Percentiles rank a stretch among this genome's conserved stretches.
Conservation (phyloP, 2,113 vertebrate species). For the Colinus virginianus region DNA sequence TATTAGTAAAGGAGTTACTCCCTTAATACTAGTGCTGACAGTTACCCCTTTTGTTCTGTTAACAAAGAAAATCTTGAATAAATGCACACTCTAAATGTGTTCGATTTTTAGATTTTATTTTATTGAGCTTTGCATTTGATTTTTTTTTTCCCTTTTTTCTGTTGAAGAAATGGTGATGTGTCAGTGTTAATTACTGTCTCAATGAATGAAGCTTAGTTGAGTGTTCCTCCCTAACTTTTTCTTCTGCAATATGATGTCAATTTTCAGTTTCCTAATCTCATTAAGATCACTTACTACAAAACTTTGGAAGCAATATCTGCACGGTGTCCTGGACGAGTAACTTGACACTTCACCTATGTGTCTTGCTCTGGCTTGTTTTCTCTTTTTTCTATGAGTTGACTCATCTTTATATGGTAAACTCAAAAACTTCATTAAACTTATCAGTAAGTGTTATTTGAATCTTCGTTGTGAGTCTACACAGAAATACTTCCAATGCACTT, state of each 20-base stretch:
- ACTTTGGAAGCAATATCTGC: neutral
- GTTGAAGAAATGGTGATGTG: neutral
- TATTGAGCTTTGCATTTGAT: neutral
- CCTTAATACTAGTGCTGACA: neutral
- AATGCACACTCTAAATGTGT: neutral
- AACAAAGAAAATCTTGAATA: neutral
- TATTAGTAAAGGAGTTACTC: neutral
- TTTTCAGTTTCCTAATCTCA: neutral
- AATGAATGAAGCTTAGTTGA: neutral
- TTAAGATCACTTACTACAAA: neutral
- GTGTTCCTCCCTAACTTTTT: neutral
- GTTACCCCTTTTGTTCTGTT: neutral
- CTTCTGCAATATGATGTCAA: neutral
- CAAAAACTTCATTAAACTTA: neutral
- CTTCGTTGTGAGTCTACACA: neutral
- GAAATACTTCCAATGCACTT: neutral
- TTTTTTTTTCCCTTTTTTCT: neutral
- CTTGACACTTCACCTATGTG: neutral
- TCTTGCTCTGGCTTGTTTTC: neutral
- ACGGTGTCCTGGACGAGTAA: neutral
- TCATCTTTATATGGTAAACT: neutral
- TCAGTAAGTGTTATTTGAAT: neutral
- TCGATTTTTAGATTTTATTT: neutral
- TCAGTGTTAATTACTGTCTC: neutral
- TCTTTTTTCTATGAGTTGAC: neutral